phyloP scores from a whole-genome alignment of 2,797 vertebrate species.

The Lagodon rhomboides region DNA sequence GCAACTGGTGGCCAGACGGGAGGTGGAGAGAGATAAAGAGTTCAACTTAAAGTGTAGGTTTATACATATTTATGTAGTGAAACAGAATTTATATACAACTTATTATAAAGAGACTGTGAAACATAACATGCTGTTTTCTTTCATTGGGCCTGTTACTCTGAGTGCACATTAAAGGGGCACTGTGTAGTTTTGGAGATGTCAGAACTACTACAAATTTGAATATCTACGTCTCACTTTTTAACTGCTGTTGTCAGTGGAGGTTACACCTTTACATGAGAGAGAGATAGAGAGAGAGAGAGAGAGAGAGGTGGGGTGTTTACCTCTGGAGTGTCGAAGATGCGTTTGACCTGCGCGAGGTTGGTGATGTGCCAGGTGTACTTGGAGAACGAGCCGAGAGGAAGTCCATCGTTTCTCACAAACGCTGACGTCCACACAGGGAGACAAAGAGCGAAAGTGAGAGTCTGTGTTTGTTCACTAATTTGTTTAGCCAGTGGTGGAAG shows the following conservation, averaged over 20 bases:
- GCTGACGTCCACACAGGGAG: constrained; percentile 74
- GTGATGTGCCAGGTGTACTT: constrained; percentile 97
- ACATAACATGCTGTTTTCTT: no score
- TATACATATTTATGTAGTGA: no score
- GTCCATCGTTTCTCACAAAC: constrained; percentile 88
- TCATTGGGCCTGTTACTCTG: no score
- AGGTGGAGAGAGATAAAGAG: not conserved
- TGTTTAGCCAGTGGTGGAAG: not conserved
- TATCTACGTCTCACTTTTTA: no score
- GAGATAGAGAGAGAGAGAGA: not conserved
- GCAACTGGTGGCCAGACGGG: constrained; percentile 81
- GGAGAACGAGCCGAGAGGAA: constrained; percentile 90
- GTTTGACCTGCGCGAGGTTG: constrained; percentile 91
- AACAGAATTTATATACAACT: no score
- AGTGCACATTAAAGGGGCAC: no score
- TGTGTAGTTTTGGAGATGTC: no score
- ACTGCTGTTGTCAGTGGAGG: no score
- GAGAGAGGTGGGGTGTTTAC: constrained; percentile 66
- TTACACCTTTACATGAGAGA: not conserved
- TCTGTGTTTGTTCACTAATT: not conserved
- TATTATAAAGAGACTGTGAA: no score
- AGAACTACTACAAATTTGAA: no score
- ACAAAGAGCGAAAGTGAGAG: not conserved
- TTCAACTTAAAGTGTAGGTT: no score
- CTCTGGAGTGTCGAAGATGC: constrained; percentile 93